Evolutionary conservation across 2,113 vertebrate species (phyloP), one percentile per base, ranked within the genome.

Genomic region (Sardina pilchardus): DNA sequence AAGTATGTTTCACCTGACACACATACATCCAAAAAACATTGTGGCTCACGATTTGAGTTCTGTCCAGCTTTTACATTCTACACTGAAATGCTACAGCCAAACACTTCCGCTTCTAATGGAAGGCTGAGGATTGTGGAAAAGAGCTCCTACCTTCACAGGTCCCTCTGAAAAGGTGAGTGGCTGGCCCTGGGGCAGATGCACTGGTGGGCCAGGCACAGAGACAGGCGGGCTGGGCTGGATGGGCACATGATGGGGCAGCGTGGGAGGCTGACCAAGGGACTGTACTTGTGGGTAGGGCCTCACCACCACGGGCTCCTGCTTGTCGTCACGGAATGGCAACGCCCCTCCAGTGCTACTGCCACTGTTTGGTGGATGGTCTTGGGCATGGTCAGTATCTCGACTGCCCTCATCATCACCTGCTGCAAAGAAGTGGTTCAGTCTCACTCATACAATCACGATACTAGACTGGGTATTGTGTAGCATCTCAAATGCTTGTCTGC

Each of bases 231-330:
- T 96, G 0, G 97, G 94, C 86, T 96, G 96, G 12, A 97, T 96
- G 45, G 97, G 91, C 85, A 99, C 93, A 59, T 98, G 96, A 87
- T 96, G 96, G 36, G 94, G 90, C 48, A 90, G 42, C 0, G 96
- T 88, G 88, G 96, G 48, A 91, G 97, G 93, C 91, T 96, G 97
- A 16, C 94, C 85, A 2, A 92, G 92, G 0, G 93, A 75, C 90
- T 95, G 95, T 44, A 98, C 95, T 92, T 99, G 98, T 0, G 98
- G 98, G 75, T 98, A 99, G 0, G 98, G 98, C 87, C 98, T 94
- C 36, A 99, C 98, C 89, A 99, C 97, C 87, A 99, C 98, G 0
- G 97, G 97, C 83, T 99, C 98, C 92, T 99, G 98, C 91, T 99
- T 99, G 56, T 99, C 98, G 67, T 99, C 98, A 45, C 97, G 96